Base-by-base conservation (phyloP, 2,888 invertebrate species). In the Orchesella flavescens region DNA sequence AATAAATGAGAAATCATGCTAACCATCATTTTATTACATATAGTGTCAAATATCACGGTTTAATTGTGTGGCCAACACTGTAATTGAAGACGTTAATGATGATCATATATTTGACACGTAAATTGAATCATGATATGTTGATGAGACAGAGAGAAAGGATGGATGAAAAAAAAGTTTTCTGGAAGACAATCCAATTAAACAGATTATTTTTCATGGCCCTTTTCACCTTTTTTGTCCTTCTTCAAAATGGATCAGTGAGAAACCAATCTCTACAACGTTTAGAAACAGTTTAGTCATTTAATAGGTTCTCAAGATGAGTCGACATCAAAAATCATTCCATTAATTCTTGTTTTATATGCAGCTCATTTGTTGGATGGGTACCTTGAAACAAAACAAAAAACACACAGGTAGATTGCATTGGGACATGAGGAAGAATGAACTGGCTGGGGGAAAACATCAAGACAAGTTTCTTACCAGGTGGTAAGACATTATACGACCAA, bases 321-420 rank as follows among this genome's bases (percentile, higher is more conserved):
- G 59, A 13, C 12, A 17, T 4, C 34, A 34, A 34, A 34, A 34
- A 34, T 34, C 34, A 7, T 34, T 4, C 7, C 34, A 34, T 34
- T 34, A 34, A 34, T 34, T 2, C 34, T 34, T 34, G 7, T 34
- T 7, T 34, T 34, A 34, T 34, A 10, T 59, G 59, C 59, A 59
- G 3, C 59, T 44, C 44, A 15, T 44, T 65, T 65, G 44, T 65
- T 4, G 34, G 17, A 15, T 17, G 21, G 13, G 3, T 44, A 71
- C 53, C 55, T 71, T 53, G 71, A 71, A 55, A 53, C 69, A 34
- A 49, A n/a, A n/a, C n/a, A n/a, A n/a, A n/a, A 24, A 55, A 24
- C n/a, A 21, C n/a, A 44, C 34, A 71, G 55, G 55, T 71, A 53
- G 71, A 24, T 71, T 68, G 12, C 10, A 7, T 49, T 49, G 10